Percentiles rank a stretch among this genome's conserved stretches.
These are phyloP conservation scores for Danaus melanippus DNA, from an alignment of 1,140 invertebrate genomes.

Conservation along the genomic window DNA sequence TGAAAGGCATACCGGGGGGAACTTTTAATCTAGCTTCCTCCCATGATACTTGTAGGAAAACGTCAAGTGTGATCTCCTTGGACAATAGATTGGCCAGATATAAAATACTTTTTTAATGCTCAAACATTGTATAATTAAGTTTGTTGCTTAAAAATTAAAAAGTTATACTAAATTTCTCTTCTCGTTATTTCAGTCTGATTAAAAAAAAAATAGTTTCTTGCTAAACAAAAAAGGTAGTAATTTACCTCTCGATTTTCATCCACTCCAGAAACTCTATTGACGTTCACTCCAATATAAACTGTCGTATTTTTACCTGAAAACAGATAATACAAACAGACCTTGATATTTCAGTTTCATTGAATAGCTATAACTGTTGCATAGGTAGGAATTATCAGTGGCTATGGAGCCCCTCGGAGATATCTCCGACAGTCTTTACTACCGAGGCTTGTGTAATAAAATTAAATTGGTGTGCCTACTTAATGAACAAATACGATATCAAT, in stretches of 20 bases:
- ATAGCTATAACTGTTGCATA: conserved; percentile 41
- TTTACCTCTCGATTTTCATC: conserved; percentile 76
- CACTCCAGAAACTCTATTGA: conserved; percentile 74
- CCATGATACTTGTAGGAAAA: conserved; percentile 76
- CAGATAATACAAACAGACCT: conserved; percentile 19
- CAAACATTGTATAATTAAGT: conserved; percentile 5
- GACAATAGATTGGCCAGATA: conserved; percentile 13
- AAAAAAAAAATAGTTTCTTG: background rate
- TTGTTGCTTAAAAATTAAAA: too few relatives aligned
- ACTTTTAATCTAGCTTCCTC: conserved; percentile 68
- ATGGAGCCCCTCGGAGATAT: conserved; percentile 38
- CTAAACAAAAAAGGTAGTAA: conserved; percentile 13
- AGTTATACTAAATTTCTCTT: too few relatives aligned
- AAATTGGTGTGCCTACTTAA: conserved; percentile 16
- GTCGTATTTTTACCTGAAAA: conserved; percentile 73
- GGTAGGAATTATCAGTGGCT: conserved; percentile 32
- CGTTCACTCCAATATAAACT: conserved; percentile 73
- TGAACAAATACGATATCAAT: conserved; percentile 6
- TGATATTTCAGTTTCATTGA: conserved; percentile 24
- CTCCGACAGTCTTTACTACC: conserved; percentile 27
- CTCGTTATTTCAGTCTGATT: too few relatives aligned
- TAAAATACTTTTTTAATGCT: background rate
- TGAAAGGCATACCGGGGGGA: conserved; percentile 57
- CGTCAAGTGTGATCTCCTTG: conserved; percentile 75
- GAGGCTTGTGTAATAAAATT: conserved; percentile 21